Conservation (phyloP, 2,797 vertebrate species). For the Myripristis jacobus region DNA sequence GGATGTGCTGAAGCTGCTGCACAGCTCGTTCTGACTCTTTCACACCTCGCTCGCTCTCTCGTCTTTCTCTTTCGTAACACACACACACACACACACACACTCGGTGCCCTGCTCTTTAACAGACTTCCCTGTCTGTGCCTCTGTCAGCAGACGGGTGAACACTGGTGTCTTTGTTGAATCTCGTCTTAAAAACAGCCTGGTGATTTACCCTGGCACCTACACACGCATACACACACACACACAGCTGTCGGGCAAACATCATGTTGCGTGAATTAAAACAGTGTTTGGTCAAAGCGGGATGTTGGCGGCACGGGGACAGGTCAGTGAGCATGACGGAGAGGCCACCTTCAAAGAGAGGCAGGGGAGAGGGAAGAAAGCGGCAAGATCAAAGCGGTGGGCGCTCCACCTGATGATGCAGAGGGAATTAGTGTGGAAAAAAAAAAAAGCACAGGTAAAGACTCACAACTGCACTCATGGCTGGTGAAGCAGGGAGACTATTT, state of each 20-base stretch:
- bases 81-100: conserved; percentile 30
- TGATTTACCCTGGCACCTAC: conserved; percentile 65
- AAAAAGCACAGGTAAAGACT: not conserved
- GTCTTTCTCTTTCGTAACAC: conserved; percentile 20
- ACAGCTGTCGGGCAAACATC: conserved; percentile 56
- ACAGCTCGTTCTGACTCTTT: conserved; percentile 30
- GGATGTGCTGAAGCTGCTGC: conserved; percentile 26
- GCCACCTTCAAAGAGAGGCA: conserved; percentile 18
- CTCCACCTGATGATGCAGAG: conserved; percentile 21
- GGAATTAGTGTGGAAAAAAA: not conserved
- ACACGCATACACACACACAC: conserved; percentile 37
- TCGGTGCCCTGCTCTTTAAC: conserved; percentile 51
- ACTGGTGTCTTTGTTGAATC: conserved; percentile 81
- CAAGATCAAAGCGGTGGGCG: conserved; percentile 20
- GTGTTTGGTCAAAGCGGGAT: conserved; percentile 55
- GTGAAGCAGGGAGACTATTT: conserved; percentile 1
- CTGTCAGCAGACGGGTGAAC: conserved; percentile 68
- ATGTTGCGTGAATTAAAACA: conserved; percentile 66
- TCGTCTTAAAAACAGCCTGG: conserved; percentile 68
- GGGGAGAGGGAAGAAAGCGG: not conserved
- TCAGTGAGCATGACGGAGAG: conserved; percentile 4
- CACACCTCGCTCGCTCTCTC: conserved; percentile 33
- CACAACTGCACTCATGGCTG: not conserved
- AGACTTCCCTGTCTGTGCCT: conserved; percentile 58
- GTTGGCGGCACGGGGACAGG: conserved; percentile 32